phyloP scores from a whole-genome alignment of 2,797 vertebrate species.

The Acrossocheilus wenchowensis region DNA sequence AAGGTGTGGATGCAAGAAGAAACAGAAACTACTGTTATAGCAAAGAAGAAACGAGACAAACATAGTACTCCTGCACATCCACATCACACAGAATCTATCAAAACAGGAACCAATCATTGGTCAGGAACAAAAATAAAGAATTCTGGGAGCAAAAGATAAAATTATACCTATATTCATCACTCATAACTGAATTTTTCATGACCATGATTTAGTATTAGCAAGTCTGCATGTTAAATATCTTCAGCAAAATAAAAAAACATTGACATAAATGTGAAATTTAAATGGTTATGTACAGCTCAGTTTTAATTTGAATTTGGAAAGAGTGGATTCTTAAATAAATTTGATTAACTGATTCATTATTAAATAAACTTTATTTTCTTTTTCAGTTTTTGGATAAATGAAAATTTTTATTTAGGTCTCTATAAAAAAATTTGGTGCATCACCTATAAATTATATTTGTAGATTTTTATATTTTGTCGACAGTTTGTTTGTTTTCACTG shows the following conservation, averaged over 20 bases:
- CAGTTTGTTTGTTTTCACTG: neutral
- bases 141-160: conserved; percentile 7
- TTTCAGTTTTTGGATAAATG: neutral
- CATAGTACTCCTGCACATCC: neutral
- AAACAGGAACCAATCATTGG: conserved; percentile 31
- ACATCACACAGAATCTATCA: conserved; percentile 7
- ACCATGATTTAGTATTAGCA: neutral
- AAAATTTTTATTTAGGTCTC: no score
- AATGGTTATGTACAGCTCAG: neutral
- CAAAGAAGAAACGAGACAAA: neutral
- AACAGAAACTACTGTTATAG: neutral
- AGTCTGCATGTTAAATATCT: neutral
- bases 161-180: neutral
- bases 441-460: no score
- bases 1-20: neutral
- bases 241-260: neutral
- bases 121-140: neutral
- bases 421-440: no score
- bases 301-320: neutral
- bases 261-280: neutral
- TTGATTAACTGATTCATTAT: neutral
- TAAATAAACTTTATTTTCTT: neutral
- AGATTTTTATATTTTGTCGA: neutral
- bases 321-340: neutral
- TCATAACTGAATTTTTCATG: no score